Evolutionary conservation across 2,113 vertebrate species (phyloP).

Genomic region (Xiphorhynchus elegans): DNA sequence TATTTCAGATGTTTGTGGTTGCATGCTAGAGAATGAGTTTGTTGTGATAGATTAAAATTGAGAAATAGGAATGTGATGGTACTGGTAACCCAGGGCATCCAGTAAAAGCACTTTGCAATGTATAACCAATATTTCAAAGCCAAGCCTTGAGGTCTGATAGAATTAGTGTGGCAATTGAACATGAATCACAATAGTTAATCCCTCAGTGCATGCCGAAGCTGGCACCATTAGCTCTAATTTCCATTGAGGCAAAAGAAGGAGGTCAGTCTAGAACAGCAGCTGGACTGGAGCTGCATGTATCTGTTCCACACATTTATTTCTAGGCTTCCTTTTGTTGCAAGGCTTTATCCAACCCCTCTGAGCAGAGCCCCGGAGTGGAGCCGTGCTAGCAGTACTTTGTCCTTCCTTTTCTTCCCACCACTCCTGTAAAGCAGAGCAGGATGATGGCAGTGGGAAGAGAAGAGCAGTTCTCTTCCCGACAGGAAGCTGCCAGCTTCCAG

Average conservation of each 20-base stretch:
- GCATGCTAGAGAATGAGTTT: background rate
- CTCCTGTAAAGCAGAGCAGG: background rate
- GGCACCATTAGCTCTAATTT: conserved; percentile 19
- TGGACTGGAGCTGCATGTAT: background rate
- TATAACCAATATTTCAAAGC: background rate
- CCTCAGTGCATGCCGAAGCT: background rate
- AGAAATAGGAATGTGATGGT: background rate
- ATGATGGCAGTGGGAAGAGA: background rate
- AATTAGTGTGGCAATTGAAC: conserved; percentile 28
- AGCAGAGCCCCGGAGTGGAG: background rate
- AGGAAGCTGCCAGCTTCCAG: background rate
- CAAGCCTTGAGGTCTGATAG: background rate
- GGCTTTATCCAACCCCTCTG: background rate
- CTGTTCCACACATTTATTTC: background rate
- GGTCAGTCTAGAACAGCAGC: background rate
- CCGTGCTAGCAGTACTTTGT: background rate
- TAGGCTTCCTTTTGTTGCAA: background rate
- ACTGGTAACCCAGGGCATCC: background rate
- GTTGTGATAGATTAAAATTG: background rate
- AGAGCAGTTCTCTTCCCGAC: background rate
- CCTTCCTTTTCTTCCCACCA: background rate
- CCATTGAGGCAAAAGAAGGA: conserved; percentile 9
- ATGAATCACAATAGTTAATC: conserved; percentile 29
- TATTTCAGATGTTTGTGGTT: background rate
- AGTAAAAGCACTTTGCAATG: background rate